phyloP scores from a whole-genome alignment of 2,113 vertebrate genomes.

The Ageneiosus marmoratus region DNA sequence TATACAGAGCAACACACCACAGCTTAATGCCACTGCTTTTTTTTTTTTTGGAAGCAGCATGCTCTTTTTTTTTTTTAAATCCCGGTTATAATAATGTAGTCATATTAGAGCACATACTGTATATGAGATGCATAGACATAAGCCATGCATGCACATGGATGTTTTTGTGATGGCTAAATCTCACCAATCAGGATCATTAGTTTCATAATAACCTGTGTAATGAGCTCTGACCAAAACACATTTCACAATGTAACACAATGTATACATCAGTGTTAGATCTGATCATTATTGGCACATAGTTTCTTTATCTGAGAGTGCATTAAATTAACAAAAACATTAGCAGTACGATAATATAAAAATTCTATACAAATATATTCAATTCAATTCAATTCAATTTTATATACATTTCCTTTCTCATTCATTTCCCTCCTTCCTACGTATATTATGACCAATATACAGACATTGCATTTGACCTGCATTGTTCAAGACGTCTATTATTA shows the following conservation, averaged over 20 bases:
- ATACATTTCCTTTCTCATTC: background rate
- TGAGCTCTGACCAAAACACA: background rate
- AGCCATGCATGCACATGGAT: background rate
- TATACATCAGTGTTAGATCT: too few species aligned
- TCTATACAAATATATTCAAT: too few species aligned
- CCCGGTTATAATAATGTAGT: background rate
- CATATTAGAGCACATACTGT: background rate
- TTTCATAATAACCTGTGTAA: slow-evolving; percentile 27
- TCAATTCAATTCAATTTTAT: too few species aligned
- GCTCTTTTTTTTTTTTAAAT: too few species aligned
- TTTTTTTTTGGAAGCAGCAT: too few species aligned
- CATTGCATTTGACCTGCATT: background rate
- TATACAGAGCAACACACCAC: background rate
- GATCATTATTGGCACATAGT: too few species aligned
- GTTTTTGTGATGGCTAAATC: background rate
- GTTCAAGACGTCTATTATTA: background rate
- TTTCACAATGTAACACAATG: background rate
- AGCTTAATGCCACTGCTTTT: background rate
- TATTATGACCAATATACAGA: background rate
- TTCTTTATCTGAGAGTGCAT: too few species aligned
- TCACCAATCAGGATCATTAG: slow-evolving; percentile 43
- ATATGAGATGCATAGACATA: background rate
- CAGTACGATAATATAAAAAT: too few species aligned
- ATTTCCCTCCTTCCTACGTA: background rate
- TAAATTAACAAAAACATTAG: too few species aligned